Base-by-base conservation (phyloP, 2,113 vertebrate species). In the Perca fluviatilis region DNA sequence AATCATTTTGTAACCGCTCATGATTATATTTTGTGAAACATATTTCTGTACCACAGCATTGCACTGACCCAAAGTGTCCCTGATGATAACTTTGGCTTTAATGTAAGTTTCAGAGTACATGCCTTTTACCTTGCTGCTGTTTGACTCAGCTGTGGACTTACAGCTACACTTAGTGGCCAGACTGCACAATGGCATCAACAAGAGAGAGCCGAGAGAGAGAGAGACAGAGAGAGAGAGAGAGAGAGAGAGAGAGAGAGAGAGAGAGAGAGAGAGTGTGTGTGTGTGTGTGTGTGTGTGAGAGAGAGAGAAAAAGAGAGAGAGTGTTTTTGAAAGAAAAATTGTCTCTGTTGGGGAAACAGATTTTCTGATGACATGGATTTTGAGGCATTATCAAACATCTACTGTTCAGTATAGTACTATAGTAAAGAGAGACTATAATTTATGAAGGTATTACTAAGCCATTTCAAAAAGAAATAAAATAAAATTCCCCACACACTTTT, bases 141-240 rank as follows among this genome's bases (percentile, higher is more conserved):
- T 19, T 56, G 11, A 68, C 63, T 70, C 51, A 63, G 80, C 43
- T 54, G 30, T 91, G 74, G 84, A 88, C 71, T 72, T 88, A 84
- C 50, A 89, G 86, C 82, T 68, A 83, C 90, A 82, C 86, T 49
- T 62, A 80, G 88, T 88, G 92, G 86, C 62, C 43, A 5, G 58
- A 74, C 7, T 72, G 49, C 43, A 67, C 7, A 33, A 86, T 43
- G 90, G 61, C 85, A 89, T 56, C 51, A 21, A 23, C 0, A 25
- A 14, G 3, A 30, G 13, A 21, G 5, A 6, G 12, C n/a, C 23
- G 47, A 21, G 16, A 50, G 46, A 30, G 40, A 25, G 49, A 33
- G 6, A 33, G 6, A 27, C 43, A 65, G 21, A 46, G 40, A 43
- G 14, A 54, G 72, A 43, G 47, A 75, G 23, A 30, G 53, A 23